Conservation (phyloP, 2,797 vertebrate species). For the Parambassis ranga region DNA sequence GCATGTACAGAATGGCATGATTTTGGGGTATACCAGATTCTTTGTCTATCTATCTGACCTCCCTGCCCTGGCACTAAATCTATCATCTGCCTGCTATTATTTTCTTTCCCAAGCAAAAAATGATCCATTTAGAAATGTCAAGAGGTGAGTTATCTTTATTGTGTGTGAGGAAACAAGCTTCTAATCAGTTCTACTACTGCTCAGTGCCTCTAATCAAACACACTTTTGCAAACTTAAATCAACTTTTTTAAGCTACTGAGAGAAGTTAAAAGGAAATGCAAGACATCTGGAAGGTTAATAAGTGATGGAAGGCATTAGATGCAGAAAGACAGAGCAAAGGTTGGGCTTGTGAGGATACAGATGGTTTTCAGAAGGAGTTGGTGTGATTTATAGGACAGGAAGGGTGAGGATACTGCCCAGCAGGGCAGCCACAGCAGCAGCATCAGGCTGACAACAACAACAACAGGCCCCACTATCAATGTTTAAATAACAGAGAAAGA, state of each 20-base stretch:
- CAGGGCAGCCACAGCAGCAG: slow-evolving; percentile 40
- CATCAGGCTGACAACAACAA: slow-evolving; percentile 52
- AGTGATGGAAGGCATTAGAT: background rate
- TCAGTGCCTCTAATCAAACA: background rate
- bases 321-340: slow-evolving; percentile 21
- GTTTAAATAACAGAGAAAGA: slow-evolving; percentile 72
- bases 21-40: slow-evolving; percentile 2
- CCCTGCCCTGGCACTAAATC: slow-evolving; percentile 33
- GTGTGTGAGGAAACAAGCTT: background rate
- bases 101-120: too few relatives aligned
- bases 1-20: background rate
- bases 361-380: slow-evolving; percentile 29
- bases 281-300: background rate
- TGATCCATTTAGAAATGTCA: background rate
- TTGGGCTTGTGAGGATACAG: slow-evolving; percentile 26
- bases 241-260: background rate
- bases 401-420: slow-evolving; percentile 41
- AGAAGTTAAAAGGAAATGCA: background rate
- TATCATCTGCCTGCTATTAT: too few relatives aligned
- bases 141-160: background rate
- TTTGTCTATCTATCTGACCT: background rate
- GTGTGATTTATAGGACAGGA: slow-evolving; percentile 59
- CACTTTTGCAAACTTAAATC: background rate
- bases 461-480: slow-evolving; percentile 67
- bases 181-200: background rate